Percentiles rank a stretch among this genome's conserved stretches.
Conservation (phyloP, 2,888 invertebrate species). For the Ptilodon capucinus region DNA sequence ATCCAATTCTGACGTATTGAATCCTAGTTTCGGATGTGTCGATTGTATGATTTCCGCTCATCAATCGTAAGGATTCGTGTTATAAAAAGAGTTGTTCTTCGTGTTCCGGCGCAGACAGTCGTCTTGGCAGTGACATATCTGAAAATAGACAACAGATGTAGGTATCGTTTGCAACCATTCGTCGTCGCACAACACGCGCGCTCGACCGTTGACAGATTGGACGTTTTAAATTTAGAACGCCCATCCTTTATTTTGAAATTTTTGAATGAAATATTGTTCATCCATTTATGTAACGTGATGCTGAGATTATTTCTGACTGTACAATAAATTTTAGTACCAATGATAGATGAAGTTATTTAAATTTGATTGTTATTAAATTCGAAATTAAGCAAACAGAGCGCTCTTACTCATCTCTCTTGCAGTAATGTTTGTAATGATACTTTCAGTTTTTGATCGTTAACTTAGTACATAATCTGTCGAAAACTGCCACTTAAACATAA, state of each 20-base stretch:
- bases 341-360: neutral
- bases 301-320: constrained; percentile 15
- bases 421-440: too few relatives aligned
- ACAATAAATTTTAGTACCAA: constrained; percentile 3
- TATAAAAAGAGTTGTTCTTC: constrained; percentile 61
- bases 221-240: constrained; percentile 74
- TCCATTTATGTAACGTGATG: constrained; percentile 53
- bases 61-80: constrained; percentile 35
- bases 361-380: neutral
- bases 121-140: constrained; percentile 68
- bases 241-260: constrained; percentile 72
- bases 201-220: constrained; percentile 80
- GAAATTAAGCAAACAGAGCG: neutral
- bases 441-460: too few relatives aligned
- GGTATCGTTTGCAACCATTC: constrained; percentile 77
- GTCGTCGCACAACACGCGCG: constrained; percentile 77
- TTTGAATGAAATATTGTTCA: constrained; percentile 71
- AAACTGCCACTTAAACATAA: too few relatives aligned
- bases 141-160: constrained; percentile 78
- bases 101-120: constrained; percentile 71
- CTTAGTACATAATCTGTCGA: too few relatives aligned
- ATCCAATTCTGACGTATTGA: constrained; percentile 37
- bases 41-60: constrained; percentile 43
- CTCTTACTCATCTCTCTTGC: too few relatives aligned
- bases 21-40: constrained; percentile 35